Conservation (phyloP, 2,113 vertebrate species). For the Corythornis vintsioides region DNA sequence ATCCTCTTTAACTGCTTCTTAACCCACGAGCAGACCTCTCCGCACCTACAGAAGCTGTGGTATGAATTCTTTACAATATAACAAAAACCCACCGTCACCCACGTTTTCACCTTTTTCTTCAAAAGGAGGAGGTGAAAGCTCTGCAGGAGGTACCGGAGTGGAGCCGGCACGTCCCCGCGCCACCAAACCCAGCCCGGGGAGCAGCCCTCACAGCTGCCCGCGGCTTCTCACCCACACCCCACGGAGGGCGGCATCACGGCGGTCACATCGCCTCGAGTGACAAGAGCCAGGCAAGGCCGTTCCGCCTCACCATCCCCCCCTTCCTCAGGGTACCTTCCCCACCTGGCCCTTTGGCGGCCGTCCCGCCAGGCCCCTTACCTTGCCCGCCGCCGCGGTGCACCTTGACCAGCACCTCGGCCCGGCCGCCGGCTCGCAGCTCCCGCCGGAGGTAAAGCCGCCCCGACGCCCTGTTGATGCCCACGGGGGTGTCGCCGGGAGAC, state of each 20-base stretch:
- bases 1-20: neutral
- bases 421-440: slow-evolving; percentile 67
- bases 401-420: slow-evolving; percentile 78
- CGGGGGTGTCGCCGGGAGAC: slow-evolving; percentile 50
- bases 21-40: neutral
- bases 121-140: neutral
- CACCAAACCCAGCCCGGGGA: neutral
- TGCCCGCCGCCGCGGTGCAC: slow-evolving; percentile 70
- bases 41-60: neutral
- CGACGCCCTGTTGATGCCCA: slow-evolving; percentile 82
- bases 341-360: neutral
- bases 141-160: too few species aligned
- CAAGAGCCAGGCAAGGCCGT: neutral
- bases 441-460: slow-evolving; percentile 81
- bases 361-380: slow-evolving; percentile 69
- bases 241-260: neutral
- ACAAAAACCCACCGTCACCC: neutral
- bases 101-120: neutral
- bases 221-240: neutral
- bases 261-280: neutral
- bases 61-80: neutral
- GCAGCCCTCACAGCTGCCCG: neutral
- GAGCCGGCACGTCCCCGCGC: neutral
- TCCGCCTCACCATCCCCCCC: neutral
- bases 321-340: neutral